Evolutionary conservation across 2,113 vertebrate species (phyloP), one percentile per base, ranked within the genome.

Genomic region (Lontra canadensis): DNA sequence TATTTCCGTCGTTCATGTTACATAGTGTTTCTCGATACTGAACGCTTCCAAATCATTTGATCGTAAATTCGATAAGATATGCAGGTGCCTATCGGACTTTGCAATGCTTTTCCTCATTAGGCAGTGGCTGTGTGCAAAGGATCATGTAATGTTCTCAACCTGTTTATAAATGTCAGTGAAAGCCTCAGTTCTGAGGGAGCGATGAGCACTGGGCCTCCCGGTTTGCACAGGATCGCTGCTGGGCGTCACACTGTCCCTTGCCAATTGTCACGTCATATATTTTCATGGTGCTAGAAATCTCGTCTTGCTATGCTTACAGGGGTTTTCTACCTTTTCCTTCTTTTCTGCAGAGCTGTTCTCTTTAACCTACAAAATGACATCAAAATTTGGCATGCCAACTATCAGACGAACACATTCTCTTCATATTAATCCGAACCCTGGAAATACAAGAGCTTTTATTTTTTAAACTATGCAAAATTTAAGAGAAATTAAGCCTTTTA

Each of bases 401-500:
- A 55, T 31, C 36, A 80, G n/a, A 89, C 9, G 36, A 74, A 80
- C 18, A 78, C 5, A 31, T 74, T 1, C 8, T 84, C 9, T 65
- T 12, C 18, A 0, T 31, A 12, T 25, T 80, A 71, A 87, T 63
- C 4, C 26, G 42, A 80, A 57, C 21, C 17, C 8, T 65, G 82
- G 29, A 61, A 80, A 69, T 29, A 59, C 11, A 47, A 7, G 11
- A 34, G 31, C 52, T 87, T 90, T 52, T 88, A 61, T 36, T 71
- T 91, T 83, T 89, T 6, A 25, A 96, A 93, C 47, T 49, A 42
- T 25, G 10, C 20, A 36, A 71, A 82, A 83, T 73, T 67, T 34
- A 61, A 59, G 49, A 95, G 31, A 87, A 83, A 90, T 11, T 73
- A 36, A 89, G 74, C 14, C 18, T 96, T 95, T 80, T 23, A 17